A percentile compares a stretch with the other conserved stretches of the same genome.
phyloP scores from a whole-genome alignment of 2,113 vertebrate genomes.

The Cephalopterus ornatus region DNA sequence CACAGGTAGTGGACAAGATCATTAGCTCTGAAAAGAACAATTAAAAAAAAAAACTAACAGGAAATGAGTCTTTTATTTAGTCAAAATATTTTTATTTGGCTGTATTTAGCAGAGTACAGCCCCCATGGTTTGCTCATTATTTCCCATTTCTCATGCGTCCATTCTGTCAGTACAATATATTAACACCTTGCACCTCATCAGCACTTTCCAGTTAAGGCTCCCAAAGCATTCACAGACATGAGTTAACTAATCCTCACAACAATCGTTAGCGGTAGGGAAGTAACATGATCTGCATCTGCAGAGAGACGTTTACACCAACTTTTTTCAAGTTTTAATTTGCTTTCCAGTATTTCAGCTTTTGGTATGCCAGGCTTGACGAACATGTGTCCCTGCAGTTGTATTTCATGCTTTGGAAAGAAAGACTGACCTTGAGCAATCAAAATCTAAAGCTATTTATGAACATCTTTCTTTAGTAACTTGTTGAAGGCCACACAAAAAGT shows the following conservation, averaged over 20 bases:
- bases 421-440: neutral
- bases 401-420: neutral
- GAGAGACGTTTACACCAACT: neutral
- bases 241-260: constrained; percentile 28
- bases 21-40: neutral
- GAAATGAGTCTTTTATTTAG: neutral
- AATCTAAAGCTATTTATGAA: neutral
- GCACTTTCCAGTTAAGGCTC: neutral
- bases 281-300: neutral
- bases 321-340: neutral
- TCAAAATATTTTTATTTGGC: constrained; percentile 61
- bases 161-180: constrained; percentile 10
- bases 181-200: neutral
- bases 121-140: neutral
- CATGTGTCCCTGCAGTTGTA: neutral
- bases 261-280: neutral
- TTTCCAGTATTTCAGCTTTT: neutral
- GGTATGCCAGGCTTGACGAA: neutral
- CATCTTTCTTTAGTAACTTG: neutral
- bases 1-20: neutral
- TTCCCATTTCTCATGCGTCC: neutral
- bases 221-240: constrained; percentile 13
- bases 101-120: neutral
- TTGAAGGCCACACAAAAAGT: neutral
- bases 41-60: neutral